phyloP scores from a whole-genome alignment of 2,888 invertebrate genomes.

The Acleris emargana region DNA sequence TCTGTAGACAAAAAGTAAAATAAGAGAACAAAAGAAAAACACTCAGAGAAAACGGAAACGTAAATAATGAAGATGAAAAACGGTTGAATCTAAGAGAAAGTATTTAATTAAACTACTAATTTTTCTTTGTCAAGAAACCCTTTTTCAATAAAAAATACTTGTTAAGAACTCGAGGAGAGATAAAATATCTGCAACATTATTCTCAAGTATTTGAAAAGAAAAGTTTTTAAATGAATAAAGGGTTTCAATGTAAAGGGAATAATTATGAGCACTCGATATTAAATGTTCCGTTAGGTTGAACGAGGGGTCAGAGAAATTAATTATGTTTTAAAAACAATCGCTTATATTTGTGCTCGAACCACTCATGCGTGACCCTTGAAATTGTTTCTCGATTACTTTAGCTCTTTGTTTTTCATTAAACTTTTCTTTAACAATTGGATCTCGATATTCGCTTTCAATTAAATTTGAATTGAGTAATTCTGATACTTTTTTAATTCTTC shows the following conservation, averaged over 20 bases:
- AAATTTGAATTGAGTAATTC: background rate
- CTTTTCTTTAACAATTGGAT: slow-evolving; percentile 62
- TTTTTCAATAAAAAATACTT: slow-evolving; percentile 40
- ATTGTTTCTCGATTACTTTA: slow-evolving; percentile 81
- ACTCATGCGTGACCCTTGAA: slow-evolving; percentile 80
- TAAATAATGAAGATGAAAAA: slow-evolving; percentile 45
- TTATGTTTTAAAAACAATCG: slow-evolving; percentile 83
- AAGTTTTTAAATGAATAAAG: slow-evolving; percentile 71
- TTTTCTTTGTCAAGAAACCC: slow-evolving; percentile 45
- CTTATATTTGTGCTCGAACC: slow-evolving; percentile 76
- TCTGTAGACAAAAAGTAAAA: slow-evolving; percentile 84
- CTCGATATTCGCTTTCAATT: no score
- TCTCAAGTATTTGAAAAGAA: slow-evolving; percentile 63
- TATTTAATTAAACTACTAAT: slow-evolving; percentile 43
- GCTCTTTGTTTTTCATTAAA: slow-evolving; percentile 79
- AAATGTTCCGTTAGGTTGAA: slow-evolving; percentile 79
- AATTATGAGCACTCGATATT: slow-evolving; percentile 83
- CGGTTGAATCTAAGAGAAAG: slow-evolving; percentile 38
- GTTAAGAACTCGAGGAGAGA: slow-evolving; percentile 57
- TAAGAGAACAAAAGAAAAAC: slow-evolving; percentile 64
- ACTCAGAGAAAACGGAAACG: slow-evolving; percentile 49
- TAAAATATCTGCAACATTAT: slow-evolving; percentile 44
- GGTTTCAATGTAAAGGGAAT: slow-evolving; percentile 78
- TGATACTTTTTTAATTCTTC: slow-evolving; percentile 9
- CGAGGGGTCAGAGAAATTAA: slow-evolving; percentile 80